Evolutionary conservation across 2,113 vertebrate genomes (phyloP).

Genomic region (Bucco capensis): DNA sequence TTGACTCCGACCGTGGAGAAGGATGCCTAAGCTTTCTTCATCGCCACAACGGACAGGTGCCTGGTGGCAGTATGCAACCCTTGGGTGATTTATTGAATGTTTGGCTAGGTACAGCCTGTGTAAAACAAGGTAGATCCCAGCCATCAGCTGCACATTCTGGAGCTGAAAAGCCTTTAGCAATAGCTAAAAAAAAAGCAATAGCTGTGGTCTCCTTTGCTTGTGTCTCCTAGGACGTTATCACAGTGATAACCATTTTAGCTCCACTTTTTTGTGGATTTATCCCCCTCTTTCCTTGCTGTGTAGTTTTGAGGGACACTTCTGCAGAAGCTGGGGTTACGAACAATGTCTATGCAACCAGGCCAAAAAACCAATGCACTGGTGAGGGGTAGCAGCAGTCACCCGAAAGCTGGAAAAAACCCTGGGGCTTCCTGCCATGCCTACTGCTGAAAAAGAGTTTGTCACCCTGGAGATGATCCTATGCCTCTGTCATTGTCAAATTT

Average conservation of each 20-base stretch:
- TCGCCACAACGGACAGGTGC: rapidly evolving
- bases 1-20: background rate
- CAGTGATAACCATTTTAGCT: background rate
- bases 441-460: background rate
- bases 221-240: too few relatives aligned
- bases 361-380: background rate
- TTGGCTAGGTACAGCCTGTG: background rate
- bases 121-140: background rate
- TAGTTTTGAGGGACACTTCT: background rate
- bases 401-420: background rate
- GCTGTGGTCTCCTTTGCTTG: background rate
- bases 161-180: background rate
- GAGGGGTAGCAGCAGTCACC: background rate
- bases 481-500: background rate
- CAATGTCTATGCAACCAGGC: background rate
- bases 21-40: background rate
- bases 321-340: background rate
- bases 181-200: too few relatives aligned
- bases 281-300: background rate
- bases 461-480: background rate
- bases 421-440: background rate
- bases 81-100: background rate
- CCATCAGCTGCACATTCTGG: background rate
- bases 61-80: background rate
- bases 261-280: background rate